phyloP scores from a whole-genome alignment of 2,797 vertebrate species.

The Micromesistius poutassou region DNA sequence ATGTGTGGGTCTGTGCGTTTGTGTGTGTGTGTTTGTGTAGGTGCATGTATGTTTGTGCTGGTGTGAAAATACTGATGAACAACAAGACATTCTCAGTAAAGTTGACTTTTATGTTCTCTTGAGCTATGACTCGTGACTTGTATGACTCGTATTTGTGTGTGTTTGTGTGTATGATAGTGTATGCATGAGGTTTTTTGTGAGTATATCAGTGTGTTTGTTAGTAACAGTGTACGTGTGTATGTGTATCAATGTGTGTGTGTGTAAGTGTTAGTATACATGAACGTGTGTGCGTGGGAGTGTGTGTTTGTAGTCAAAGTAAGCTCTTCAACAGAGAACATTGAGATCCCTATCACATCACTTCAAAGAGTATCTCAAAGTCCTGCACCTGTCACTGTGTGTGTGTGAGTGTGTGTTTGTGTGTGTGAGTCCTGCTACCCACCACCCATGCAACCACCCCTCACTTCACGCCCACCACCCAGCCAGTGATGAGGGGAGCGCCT shows the following conservation, averaged over 20 bases:
- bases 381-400: not conserved
- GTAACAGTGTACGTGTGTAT: not conserved
- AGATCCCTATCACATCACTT: not conserved
- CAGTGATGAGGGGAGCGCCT: too few relatives aligned
- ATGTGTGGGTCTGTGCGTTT: not conserved
- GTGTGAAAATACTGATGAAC: not conserved
- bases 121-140: slow-evolving; percentile 16
- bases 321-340: slow-evolving; percentile 5
- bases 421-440: not conserved
- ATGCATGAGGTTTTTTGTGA: not conserved
- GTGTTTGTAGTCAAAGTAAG: slow-evolving; percentile 1
- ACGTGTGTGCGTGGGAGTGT: not conserved
- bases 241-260: not conserved
- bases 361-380: not conserved
- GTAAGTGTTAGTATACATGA: not conserved
- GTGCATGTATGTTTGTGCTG: not conserved
- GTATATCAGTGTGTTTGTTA: too few relatives aligned
- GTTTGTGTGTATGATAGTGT: not conserved
- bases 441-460: too few relatives aligned
- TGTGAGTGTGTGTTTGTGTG: too few relatives aligned
- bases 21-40: not conserved
- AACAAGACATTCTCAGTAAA: not conserved
- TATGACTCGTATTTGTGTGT: slow-evolving; percentile 20
- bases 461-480: too few relatives aligned
- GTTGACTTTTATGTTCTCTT: not conserved